A percentile compares a stretch with the other conserved stretches of the same genome.
These are phyloP conservation scores for Cantharis rustica DNA, from an alignment of 2,888 invertebrate genomes.

Conservation along the genomic window DNA sequence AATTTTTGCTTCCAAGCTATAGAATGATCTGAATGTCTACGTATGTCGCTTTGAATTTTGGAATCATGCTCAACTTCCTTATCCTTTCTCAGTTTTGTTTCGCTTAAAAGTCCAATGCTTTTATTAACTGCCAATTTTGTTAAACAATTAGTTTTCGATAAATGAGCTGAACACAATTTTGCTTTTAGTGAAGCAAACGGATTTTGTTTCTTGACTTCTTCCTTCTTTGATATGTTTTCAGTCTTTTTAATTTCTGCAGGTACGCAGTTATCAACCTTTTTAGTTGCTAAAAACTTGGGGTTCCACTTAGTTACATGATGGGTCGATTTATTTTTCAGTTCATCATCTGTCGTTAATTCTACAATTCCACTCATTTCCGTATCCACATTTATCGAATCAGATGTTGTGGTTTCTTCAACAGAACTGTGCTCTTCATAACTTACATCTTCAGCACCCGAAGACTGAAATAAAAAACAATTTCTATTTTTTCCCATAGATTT, in stretches of 20 bases:
- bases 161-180: conserved; percentile 56
- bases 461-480: conserved; percentile 50
- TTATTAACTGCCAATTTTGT: conserved; percentile 55
- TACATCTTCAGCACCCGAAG: conserved; percentile 47
- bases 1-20: conserved; percentile 37
- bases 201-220: conserved; percentile 48
- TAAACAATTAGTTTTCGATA: conserved; percentile 54
- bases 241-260: conserved; percentile 46
- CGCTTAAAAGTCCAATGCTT: conserved; percentile 52
- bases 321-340: conserved; percentile 39
- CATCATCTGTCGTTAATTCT: conserved; percentile 50
- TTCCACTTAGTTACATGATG: not conserved
- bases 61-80: conserved; percentile 34
- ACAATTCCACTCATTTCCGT: conserved; percentile 59
- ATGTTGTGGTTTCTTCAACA: conserved; percentile 57
- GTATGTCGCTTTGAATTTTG: conserved; percentile 25
- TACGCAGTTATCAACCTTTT: not conserved
- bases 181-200: conserved; percentile 55
- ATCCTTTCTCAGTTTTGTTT: conserved; percentile 43
- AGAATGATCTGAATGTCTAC: conserved; percentile 38
- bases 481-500: conserved; percentile 45
- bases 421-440: conserved; percentile 57
- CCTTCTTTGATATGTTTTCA: conserved; percentile 51
- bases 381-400: conserved; percentile 59
- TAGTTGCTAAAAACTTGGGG: not conserved